These are phyloP conservation scores for Panagrolaimus sp. DNA, from an alignment of 1,140 invertebrate genomes.

Conservation along the genomic window DNA sequence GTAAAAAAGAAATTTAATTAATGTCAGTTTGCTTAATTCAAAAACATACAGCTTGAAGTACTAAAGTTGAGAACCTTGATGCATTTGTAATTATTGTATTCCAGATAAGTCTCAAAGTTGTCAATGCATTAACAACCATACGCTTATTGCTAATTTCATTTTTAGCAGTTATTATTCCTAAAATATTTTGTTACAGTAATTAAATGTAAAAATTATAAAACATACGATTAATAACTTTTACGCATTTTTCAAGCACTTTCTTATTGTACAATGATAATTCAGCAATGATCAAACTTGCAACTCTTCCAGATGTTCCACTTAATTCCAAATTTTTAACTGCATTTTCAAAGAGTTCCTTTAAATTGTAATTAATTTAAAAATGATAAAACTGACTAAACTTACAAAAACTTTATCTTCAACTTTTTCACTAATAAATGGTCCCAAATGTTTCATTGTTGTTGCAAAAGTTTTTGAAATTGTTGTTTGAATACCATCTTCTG, in stretches of 20 bases:
- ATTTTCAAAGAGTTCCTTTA: neutral
- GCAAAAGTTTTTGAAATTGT: neutral
- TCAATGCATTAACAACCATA: neutral
- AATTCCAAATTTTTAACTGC: constrained; percentile 12
- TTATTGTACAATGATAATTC: constrained; percentile 2
- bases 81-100: neutral
- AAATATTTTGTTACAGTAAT: neutral
- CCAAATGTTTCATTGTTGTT: constrained; percentile 12
- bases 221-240: neutral
- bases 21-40: too few species aligned
- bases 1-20: too few species aligned
- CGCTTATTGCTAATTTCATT: constrained; percentile 7
- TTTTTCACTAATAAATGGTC: neutral
- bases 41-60: neutral
- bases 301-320: neutral
- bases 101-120: neutral
- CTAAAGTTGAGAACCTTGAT: neutral
- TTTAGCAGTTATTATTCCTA: neutral
- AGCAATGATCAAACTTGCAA: neutral
- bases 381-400: neutral
- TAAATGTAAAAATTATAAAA: neutral
- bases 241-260: neutral
- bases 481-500: constrained; percentile 15
- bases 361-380: neutral
- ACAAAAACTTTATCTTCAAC: neutral